phyloP scores from a whole-genome alignment of 2,797 vertebrate genomes.

The Enteromius argenteus region DNA sequence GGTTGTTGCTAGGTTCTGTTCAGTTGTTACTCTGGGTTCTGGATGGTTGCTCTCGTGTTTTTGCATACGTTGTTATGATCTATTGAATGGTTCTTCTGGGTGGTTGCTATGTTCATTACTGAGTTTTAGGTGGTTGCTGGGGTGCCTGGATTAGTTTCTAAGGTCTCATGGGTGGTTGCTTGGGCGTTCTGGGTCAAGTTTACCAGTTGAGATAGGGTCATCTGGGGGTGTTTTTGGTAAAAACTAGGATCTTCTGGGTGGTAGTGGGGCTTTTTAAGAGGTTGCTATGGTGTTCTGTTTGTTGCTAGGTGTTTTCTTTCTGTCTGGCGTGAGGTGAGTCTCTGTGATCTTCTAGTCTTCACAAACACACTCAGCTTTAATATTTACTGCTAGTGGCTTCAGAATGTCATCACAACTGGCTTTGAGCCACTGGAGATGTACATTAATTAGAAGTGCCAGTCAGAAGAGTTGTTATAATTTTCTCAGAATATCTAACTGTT shows the following conservation, averaged over 20 bases:
- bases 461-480: not conserved
- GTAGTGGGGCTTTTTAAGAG: not conserved
- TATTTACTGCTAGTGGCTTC: not conserved
- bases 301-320: not conserved
- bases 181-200: not conserved
- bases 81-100: not conserved
- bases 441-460: not conserved
- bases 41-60: too few species aligned
- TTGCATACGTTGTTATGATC: too few species aligned
- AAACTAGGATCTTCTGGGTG: not conserved
- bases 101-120: not conserved
- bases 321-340: not conserved
- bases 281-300: not conserved
- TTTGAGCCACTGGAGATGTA: not conserved
- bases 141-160: not conserved
- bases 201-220: not conserved
- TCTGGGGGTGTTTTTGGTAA: not conserved
- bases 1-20: not conserved
- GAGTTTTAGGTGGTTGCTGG: not conserved
- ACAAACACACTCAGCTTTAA: not conserved
- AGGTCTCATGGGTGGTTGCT: not conserved
- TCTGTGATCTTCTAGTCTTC: not conserved
- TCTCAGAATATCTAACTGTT: not conserved
- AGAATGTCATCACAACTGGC: not conserved
- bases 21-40: too few species aligned